A percentile compares a stretch with the other conserved stretches of the same genome.
These are phyloP conservation scores for Dasyurus viverrinus DNA, from an alignment of 2,113 vertebrate genomes.

Conservation along the genomic window DNA sequence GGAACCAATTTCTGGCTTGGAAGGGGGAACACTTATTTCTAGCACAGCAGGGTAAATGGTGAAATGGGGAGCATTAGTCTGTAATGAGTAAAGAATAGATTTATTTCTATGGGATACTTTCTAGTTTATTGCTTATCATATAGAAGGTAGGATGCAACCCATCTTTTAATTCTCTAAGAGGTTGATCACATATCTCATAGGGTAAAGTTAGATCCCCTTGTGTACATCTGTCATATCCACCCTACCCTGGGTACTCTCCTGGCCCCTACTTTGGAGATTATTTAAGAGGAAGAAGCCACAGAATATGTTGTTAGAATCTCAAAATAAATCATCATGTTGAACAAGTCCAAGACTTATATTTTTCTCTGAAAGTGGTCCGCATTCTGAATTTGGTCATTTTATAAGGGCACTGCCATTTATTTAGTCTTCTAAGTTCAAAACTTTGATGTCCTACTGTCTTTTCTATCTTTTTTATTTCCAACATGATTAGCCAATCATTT, in stretches of 20 bases:
- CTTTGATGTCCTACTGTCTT: background rate
- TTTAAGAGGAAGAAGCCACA: background rate
- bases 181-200: background rate
- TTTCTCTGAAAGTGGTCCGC: background rate
- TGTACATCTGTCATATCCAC: background rate
- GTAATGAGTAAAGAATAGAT: background rate
- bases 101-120: background rate
- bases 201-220: background rate
- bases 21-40: background rate
- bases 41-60: background rate
- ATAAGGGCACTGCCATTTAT: background rate
- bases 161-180: background rate
- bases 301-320: background rate
- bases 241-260: background rate
- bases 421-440: background rate
- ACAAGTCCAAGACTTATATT: background rate
- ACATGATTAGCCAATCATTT: background rate
- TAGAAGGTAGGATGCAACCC: background rate
- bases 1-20: background rate
- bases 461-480: background rate
- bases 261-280: background rate
- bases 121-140: background rate
- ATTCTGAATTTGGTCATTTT: background rate
- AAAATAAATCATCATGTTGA: background rate
- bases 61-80: background rate